Conservation (phyloP, 2,888 invertebrate species). For the Pinctada fucata region DNA sequence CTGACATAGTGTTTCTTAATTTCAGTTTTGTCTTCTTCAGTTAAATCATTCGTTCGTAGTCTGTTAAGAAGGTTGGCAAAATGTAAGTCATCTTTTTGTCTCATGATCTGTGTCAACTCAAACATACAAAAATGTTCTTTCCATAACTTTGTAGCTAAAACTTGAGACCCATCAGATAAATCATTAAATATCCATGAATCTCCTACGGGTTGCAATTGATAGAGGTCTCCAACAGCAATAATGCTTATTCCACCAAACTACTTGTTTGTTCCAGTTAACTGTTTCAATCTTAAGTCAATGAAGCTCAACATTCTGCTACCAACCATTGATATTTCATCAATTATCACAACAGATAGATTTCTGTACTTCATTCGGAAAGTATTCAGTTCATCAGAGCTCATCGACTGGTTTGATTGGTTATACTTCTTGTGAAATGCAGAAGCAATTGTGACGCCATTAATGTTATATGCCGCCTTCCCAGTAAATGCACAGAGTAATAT, state of each 20-base stretch:
- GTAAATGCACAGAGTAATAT: slow-evolving; percentile 46
- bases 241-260: slow-evolving; percentile 50
- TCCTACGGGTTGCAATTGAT: slow-evolving; percentile 46
- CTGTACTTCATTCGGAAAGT: slow-evolving; percentile 46
- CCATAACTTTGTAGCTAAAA: slow-evolving; percentile 47
- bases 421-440: slow-evolving; percentile 40
- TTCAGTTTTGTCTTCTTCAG: slow-evolving; percentile 34
- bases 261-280: slow-evolving; percentile 42
- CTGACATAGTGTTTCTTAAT: slow-evolving; percentile 23
- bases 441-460: slow-evolving; percentile 44
- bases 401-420: slow-evolving; percentile 33
- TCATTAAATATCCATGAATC: slow-evolving; percentile 50
- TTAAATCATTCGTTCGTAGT: slow-evolving; percentile 37
- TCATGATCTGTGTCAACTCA: slow-evolving; percentile 49
- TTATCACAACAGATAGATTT: slow-evolving; percentile 45
- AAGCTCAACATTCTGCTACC: slow-evolving; percentile 43
- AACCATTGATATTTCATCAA: slow-evolving; percentile 53
- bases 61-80: slow-evolving; percentile 49
- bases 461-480: slow-evolving; percentile 46
- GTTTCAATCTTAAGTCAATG: slow-evolving; percentile 46
- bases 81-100: slow-evolving; percentile 49
- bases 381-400: slow-evolving; percentile 44
- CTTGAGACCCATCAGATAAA: slow-evolving; percentile 26
- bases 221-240: slow-evolving; percentile 52
- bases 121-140: slow-evolving; percentile 46